A percentile compares a stretch with the other conserved stretches of the same genome.
These are phyloP conservation scores for Fissipunctia ypsillon DNA, from an alignment of 2,888 invertebrate genomes.

Conservation along the genomic window DNA sequence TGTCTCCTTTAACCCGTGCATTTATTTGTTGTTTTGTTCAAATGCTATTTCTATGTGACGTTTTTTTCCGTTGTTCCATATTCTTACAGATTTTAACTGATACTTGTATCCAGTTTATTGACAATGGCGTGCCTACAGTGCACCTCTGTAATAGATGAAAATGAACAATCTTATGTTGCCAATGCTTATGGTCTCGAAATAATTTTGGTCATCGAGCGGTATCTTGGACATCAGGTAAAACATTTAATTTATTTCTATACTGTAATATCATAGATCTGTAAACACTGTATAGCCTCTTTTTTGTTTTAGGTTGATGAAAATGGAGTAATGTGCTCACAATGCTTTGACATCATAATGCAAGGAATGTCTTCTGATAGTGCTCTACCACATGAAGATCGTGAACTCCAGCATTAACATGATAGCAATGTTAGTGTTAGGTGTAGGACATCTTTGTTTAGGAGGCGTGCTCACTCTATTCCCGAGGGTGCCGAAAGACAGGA, in stretches of 20 bases:
- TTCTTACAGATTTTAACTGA: background rate
- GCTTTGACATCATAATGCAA: conserved; percentile 10
- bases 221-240: background rate
- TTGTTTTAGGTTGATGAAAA: conserved; percentile 12
- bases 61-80: too few species aligned
- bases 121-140: conserved; percentile 12
- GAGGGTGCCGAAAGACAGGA: conserved; percentile 1
- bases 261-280: background rate
- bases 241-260: background rate
- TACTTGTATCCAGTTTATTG: conserved; percentile 10
- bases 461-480: background rate
- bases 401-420: background rate
- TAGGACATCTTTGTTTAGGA: conserved; percentile 10
- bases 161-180: conserved; percentile 6
- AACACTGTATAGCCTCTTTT: background rate
- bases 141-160: conserved; percentile 1
- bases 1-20: too few species aligned
- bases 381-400: background rate
- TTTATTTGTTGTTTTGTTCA: too few species aligned
- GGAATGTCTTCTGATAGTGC: background rate
- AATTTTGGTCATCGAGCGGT: conserved; percentile 11
- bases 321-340: conserved; percentile 12
- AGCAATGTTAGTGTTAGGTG: conserved; percentile 17
- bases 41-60: too few species aligned
- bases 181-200: conserved; percentile 6